Evolutionary conservation across 2,113 vertebrate species (phyloP).

Genomic region (Phylloscopus whistleri): DNA sequence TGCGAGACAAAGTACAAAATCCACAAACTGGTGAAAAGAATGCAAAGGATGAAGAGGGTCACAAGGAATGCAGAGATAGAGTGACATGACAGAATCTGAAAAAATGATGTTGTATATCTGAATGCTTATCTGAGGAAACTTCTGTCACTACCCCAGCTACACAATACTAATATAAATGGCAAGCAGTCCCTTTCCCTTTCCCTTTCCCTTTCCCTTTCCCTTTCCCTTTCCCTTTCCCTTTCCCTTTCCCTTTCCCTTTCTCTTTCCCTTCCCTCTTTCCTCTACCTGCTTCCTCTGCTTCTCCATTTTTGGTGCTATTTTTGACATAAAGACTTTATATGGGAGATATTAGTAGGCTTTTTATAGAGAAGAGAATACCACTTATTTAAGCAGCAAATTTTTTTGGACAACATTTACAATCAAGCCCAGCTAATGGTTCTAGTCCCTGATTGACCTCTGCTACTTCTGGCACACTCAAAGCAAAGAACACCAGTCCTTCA

Average conservation of each 20-base stretch:
- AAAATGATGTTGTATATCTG: background rate
- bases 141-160: background rate
- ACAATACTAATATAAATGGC: background rate
- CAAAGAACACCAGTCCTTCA: background rate
- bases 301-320: background rate
- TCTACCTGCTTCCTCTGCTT: background rate
- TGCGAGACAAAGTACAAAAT: background rate
- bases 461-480: background rate
- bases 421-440: background rate
- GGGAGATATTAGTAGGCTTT: background rate
- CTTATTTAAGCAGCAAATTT: background rate
- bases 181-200: background rate
- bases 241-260: no score
- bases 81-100: background rate
- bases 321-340: background rate
- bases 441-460: background rate
- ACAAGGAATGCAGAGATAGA: background rate
- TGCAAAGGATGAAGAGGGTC: background rate
- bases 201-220: background rate
- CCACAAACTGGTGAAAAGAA: background rate
- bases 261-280: no score
- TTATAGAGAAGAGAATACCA: background rate
- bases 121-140: background rate
- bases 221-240: background rate
- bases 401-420: background rate